Evolutionary conservation across 2,797 vertebrate genomes (phyloP), one percentile per base, ranked within the genome.

Genomic region (Tarsius wallacei): DNA sequence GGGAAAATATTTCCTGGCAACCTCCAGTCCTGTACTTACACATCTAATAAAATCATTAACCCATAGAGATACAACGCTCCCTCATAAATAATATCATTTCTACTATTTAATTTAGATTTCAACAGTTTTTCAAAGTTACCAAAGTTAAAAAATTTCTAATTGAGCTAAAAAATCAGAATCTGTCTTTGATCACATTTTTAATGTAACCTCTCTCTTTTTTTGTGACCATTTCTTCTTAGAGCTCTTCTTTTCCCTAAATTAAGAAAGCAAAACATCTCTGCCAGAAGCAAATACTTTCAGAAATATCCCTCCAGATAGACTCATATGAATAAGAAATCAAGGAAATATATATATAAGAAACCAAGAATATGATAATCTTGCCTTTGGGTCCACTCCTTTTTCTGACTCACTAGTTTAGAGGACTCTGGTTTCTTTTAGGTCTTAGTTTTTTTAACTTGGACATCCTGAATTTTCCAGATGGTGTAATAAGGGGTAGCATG

Each of bases 141-240:
- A 22, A 22, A 47, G 3, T 81, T 55, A 63, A 93, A 5, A 53
- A 57, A 89, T 84, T 84, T 33, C 76, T 94, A 31, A 82, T 24
- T 87, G 42, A 92, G 19, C 16, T 82, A 42, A 70, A 42, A 51
- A 17, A 15, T n/a, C 21, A 91, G 19, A 47, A 64, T 42, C 15
- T 94, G 36, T 68, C 7, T 88, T 71, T 90, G 47, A 22, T 64
- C 5, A 21, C 17, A n/a, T 33, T 78, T 91, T 28, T 81, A 77
- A 17, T 53, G 31, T 36, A 33, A 49, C 3, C n/a, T 64, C 24
- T 85, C 10, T 61, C 19, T 28, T 78, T 28, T 64, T 55, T 24
- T 49, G 42, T 26, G 36, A 63, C 8, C 24, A 26, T 80, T 87
- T 93, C 71, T 96, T 80, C 33, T 47, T 83, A 31, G 5, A 80